Evolutionary conservation across 2,888 invertebrate genomes (phyloP).

Genomic region (Tinea trinotella): DNA sequence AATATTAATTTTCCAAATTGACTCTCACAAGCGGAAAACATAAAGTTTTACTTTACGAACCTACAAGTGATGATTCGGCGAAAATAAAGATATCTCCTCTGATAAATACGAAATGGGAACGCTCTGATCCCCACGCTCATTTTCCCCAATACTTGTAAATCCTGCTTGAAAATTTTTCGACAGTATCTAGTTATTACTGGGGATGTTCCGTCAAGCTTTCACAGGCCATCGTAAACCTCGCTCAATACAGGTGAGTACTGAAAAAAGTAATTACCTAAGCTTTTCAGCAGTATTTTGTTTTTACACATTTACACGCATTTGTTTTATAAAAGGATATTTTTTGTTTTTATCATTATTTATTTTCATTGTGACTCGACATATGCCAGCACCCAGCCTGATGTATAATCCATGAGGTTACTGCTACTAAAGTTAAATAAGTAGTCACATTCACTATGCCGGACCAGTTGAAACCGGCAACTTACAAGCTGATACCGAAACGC

Average conservation of each 20-base stretch:
- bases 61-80: not conserved
- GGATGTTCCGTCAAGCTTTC: not conserved
- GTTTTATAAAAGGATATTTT: too few relatives aligned
- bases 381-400: too few relatives aligned
- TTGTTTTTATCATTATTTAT: not conserved
- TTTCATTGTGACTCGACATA: too few relatives aligned
- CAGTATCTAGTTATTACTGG: constrained; percentile 9
- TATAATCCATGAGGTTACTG: too few relatives aligned
- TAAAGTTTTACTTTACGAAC: not conserved
- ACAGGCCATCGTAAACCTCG: not conserved
- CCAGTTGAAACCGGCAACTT: too few relatives aligned
- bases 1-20: not conserved
- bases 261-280: not conserved
- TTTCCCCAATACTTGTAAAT: constrained; percentile 3
- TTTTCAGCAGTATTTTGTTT: too few relatives aligned
- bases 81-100: not conserved
- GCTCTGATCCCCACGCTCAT: constrained; percentile 10
- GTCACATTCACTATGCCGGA: too few relatives aligned
- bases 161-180: constrained; percentile 6
- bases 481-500: too few relatives aligned
- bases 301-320: not conserved
- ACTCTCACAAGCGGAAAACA: constrained; percentile 3
- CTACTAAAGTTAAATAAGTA: too few relatives aligned
- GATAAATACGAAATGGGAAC: constrained; percentile 15
- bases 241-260: not conserved